Percentiles rank a stretch among this genome's conserved stretches.
These are phyloP conservation scores for Stegana nigrithorax DNA, from an alignment of 2,888 invertebrate species.

Conservation along the genomic window DNA sequence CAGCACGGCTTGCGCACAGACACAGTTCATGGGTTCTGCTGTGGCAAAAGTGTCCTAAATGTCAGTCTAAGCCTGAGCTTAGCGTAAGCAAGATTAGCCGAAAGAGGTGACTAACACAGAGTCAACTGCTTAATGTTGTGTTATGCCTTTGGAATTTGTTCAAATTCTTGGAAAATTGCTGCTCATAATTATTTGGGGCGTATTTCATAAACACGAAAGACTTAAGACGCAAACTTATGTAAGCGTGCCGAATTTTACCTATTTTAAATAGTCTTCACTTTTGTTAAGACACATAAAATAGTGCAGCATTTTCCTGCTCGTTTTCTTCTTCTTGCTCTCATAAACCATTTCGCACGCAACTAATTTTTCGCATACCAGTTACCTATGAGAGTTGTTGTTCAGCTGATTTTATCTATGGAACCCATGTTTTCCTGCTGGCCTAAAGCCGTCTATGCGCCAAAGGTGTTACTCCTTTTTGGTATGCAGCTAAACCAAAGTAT, in stretches of 20 bases:
- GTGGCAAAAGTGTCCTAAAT: constrained; percentile 49
- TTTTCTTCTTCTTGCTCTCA: too few relatives aligned
- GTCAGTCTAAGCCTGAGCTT: constrained; percentile 31
- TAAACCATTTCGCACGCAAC: too few relatives aligned
- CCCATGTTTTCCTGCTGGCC: too few relatives aligned
- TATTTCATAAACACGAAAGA: constrained; percentile 27
- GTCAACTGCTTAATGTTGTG: constrained; percentile 40
- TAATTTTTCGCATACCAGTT: too few relatives aligned
- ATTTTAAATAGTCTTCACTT: neutral
- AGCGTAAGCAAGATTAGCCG: neutral
- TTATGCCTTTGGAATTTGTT: neutral
- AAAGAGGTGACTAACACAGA: neutral
- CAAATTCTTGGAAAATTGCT: constrained; percentile 45
- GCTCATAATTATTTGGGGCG: constrained; percentile 10
- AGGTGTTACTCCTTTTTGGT: too few relatives aligned
- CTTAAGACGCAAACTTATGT: constrained; percentile 40
- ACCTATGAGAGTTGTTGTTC: too few relatives aligned
- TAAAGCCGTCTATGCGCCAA: too few relatives aligned
- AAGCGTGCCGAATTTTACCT: neutral
- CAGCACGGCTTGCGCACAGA: constrained; percentile 19
- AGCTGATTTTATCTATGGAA: too few relatives aligned
- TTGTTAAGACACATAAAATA: neutral
- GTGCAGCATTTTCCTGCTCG: too few relatives aligned
- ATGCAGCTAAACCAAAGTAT: too few relatives aligned
- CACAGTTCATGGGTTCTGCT: constrained; percentile 53